These are phyloP conservation scores for Etia nguti DNA, from an alignment of 2,113 vertebrate species.

Conservation along the genomic window DNA sequence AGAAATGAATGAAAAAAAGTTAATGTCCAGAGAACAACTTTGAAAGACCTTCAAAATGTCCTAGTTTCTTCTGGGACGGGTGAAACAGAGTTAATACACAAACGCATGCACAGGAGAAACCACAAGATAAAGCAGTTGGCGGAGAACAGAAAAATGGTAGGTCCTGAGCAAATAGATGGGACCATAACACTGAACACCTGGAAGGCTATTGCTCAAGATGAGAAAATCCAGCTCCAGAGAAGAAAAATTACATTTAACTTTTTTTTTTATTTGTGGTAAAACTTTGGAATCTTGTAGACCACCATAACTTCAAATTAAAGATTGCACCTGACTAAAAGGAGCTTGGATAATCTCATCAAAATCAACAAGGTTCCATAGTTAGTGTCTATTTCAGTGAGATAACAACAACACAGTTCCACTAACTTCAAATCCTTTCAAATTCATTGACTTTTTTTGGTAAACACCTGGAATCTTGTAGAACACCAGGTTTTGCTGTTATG, in stretches of 20 bases:
- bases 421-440: background rate
- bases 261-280: background rate
- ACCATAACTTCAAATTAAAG: background rate
- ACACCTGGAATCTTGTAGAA: no score
- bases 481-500: no score
- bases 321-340: background rate
- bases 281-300: background rate
- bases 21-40: no score
- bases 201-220: background rate
- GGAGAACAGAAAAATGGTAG: background rate
- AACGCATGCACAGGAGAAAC: background rate
- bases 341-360: background rate
- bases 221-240: background rate
- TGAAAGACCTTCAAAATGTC: no score
- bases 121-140: background rate
- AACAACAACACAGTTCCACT: background rate
- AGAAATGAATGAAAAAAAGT: no score
- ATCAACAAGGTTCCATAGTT: background rate
- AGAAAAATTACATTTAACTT: background rate
- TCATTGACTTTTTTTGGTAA: background rate
- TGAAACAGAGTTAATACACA: background rate
- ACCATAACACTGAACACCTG: background rate
- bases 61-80: no score
- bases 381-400: background rate
- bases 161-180: background rate